phyloP scores from a whole-genome alignment of 2,888 invertebrate genomes.

The Drosophila eohydei region DNA sequence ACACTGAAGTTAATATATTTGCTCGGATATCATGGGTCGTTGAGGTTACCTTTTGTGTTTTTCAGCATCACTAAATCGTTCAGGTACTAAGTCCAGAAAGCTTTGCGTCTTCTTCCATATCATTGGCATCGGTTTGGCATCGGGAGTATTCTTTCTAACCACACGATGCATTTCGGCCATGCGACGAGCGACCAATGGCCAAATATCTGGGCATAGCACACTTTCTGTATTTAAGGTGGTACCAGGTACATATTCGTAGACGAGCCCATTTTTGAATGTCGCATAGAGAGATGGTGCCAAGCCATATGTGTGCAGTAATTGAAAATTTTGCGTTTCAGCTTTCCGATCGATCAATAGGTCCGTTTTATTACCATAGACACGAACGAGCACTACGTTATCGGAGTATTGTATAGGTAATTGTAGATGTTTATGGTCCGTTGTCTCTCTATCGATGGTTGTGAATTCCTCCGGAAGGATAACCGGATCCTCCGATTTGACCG shows the following conservation, averaged over 20 bases:
- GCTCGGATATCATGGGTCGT: too few species aligned
- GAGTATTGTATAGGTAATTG: conserved; percentile 62
- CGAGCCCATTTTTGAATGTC: conserved; percentile 96
- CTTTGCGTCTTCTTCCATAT: conserved; percentile 92
- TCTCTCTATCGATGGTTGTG: conserved; percentile 53
- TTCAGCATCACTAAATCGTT: conserved; percentile 87
- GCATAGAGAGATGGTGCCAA: conserved; percentile 95
- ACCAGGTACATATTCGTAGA: conserved; percentile 95
- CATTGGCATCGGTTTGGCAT: conserved; percentile 86
- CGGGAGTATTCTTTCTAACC: conserved; percentile 57
- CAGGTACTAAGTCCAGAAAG: conserved; percentile 91
- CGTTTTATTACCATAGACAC: conserved; percentile 97
- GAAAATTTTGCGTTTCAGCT: conserved; percentile 89
- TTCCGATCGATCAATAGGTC: conserved; percentile 96
- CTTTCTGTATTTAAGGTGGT: conserved; percentile 89
- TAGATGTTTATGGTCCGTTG: conserved; percentile 47
- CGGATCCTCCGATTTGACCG: conserved; percentile 50
- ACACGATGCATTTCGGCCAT: conserved; percentile 94
- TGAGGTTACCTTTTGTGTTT: conserved; percentile 89
- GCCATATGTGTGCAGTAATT: conserved; percentile 89
- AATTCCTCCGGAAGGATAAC: conserved; percentile 50
- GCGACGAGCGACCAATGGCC: conserved; percentile 90
- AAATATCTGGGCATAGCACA: conserved; percentile 88
- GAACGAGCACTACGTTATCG: conserved; percentile 91
- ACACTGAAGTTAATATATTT: conserved; percentile 14